Conservation (phyloP, 1,140 invertebrate species). For the Aricia agestis region DNA sequence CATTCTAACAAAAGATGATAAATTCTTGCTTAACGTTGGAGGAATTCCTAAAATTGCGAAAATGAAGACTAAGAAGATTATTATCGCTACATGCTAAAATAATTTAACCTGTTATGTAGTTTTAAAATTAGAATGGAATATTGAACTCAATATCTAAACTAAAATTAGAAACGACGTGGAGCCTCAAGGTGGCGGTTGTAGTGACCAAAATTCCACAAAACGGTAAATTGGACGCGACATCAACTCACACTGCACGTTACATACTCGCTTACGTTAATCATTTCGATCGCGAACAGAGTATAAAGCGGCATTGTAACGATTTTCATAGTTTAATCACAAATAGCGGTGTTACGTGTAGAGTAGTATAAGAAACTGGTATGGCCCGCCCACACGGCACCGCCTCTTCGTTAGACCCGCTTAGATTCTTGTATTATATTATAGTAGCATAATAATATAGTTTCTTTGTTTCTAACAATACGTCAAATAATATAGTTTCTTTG, state of each 20-base stretch:
- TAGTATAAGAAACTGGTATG: conserved; percentile 62
- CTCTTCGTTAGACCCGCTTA: conserved; percentile 50
- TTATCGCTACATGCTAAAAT: not conserved
- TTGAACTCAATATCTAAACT: not conserved
- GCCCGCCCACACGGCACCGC: conserved; percentile 57
- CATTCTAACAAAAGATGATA: conserved; percentile 2
- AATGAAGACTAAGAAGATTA: not conserved
- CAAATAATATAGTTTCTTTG: not conserved
- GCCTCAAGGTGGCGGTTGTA: not conserved
- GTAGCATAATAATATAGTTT: conserved; percentile 2
- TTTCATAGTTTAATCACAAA: conserved; percentile 47
- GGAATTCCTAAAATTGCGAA: not conserved
- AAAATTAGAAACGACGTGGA: not conserved
- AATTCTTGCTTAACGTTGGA: not conserved
- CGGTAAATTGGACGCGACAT: not conserved
- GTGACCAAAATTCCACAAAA: not conserved
- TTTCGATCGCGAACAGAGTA: conserved; percentile 1
- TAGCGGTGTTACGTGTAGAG: conserved; percentile 59
- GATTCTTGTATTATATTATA: conserved; percentile 44
- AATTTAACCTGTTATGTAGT: not conserved
- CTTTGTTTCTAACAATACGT: not conserved
- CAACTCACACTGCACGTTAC: not conserved
- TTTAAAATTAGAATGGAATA: not conserved
- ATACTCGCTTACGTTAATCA: not conserved
- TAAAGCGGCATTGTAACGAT: conserved; percentile 45